Base-by-base conservation (phyloP, 1,140 invertebrate species). In the Leguminivora glycinivorella region DNA sequence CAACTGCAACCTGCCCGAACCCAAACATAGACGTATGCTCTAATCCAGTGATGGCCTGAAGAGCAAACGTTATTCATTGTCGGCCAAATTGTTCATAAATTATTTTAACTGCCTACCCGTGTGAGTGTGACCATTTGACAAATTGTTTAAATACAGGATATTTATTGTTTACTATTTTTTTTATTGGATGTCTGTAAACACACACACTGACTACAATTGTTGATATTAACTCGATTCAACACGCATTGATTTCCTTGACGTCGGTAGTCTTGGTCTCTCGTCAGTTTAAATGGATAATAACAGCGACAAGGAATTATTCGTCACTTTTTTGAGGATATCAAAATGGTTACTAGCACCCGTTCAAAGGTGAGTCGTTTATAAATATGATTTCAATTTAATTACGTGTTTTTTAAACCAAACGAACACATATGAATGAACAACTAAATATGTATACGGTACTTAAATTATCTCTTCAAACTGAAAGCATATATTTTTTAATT, bases 321-420 rank as follows among this genome's bases (percentile, higher is more conserved):
- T 63, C 29, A 29, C 34, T 63, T 63, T 26, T 7, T 17, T 34
- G 58, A 63, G 58, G 25, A 17, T 63, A 29, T 63, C 58, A 10
- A 63, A 63, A 63, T 63, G 58, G 58, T 17, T 63, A 31, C 9
- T 63, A n/a, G 14, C 26, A 7, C 29, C 58, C n/a, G n/a, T 25
- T 31, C 58, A 63, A 31, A 63, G 26, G 58, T 63, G 31, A 29
- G 58, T 63, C 29, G 22, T 25, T 47, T n/a, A 43, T 43, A 38
- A 38, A 38, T 38, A 43, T 0, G 12, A 43, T 43, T n/a, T 43
- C 14, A 9, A 38, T 6, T 38, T 38, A 29, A 38, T 38, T 7
- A 9, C 5, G 34, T 38, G 10, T 4, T 7, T 38, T 38, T 9
- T 38, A 38, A 38, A 3, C 26, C 5, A 29, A 3, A 29, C 26